Conservation (phyloP, 2,113 vertebrate species). For the Erythrolamprus reginae region DNA sequence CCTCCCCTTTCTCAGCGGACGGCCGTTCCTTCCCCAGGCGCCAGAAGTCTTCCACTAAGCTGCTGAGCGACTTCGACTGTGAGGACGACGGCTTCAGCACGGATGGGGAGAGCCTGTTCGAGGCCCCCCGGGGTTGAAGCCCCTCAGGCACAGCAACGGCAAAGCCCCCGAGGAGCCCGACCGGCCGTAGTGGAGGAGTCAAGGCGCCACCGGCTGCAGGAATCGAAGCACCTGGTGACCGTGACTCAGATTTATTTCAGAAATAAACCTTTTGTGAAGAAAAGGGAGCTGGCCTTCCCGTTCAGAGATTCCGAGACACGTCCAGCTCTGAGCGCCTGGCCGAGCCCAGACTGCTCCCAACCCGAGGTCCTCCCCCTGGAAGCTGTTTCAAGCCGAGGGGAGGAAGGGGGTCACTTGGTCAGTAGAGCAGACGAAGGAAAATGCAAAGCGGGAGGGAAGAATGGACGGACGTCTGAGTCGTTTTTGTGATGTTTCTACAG, state of each 20-base stretch:
- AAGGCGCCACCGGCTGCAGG: constrained; percentile 17
- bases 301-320: neutral
- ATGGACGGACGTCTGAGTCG: no score
- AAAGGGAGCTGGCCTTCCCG: neutral
- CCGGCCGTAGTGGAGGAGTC: neutral
- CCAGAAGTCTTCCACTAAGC: constrained; percentile 78
- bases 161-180: constrained; percentile 49
- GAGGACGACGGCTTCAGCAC: constrained; percentile 81
- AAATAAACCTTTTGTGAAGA: constrained; percentile 14
- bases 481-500: constrained; percentile 37
- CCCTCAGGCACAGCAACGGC: constrained; percentile 70
- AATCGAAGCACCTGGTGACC: neutral
- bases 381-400: constrained; percentile 29
- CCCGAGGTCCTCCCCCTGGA: constrained; percentile 30
- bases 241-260: neutral
- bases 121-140: constrained; percentile 75
- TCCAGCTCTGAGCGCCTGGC: neutral
- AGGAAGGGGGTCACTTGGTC: constrained; percentile 14
- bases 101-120: constrained; percentile 86
- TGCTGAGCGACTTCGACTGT: constrained; percentile 75
- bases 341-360: constrained; percentile 26
- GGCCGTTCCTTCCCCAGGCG: constrained; percentile 70
- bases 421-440: constrained; percentile 14
- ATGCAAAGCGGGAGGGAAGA: neutral
- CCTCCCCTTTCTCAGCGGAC: neutral